Evolutionary conservation across 2,888 invertebrate species (phyloP).

Genomic region (Apodemia duryi): DNA sequence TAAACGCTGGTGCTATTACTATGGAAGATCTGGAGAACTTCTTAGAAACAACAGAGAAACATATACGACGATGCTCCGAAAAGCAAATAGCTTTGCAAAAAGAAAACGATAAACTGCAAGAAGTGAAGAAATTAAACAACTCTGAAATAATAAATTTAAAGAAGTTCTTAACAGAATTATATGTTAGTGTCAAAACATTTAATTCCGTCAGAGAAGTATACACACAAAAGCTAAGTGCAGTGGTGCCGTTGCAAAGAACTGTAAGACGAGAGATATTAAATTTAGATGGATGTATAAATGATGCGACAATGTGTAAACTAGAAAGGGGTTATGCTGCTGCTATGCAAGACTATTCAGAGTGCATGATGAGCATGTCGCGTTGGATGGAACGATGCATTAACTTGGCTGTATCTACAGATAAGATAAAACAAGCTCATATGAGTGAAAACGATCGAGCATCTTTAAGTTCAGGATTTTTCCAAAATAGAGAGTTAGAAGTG

Average conservation of each 20-base stretch:
- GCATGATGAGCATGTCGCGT: slow-evolving; percentile 58
- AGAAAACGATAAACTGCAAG: slow-evolving; percentile 58
- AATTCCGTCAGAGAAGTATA: slow-evolving; percentile 60
- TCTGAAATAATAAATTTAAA: slow-evolving; percentile 63
- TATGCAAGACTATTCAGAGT: slow-evolving; percentile 63
- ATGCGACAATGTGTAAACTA: slow-evolving; percentile 50
- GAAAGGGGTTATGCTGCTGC: slow-evolving; percentile 62
- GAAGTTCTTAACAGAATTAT: slow-evolving; percentile 63
- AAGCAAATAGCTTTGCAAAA: slow-evolving; percentile 57
- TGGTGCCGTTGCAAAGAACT: slow-evolving; percentile 60
- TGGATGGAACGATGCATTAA: slow-evolving; percentile 62
- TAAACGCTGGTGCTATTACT: slow-evolving; percentile 57
- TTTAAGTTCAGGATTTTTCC: slow-evolving; percentile 46
- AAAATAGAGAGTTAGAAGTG: slow-evolving; percentile 58
- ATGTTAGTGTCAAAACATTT: slow-evolving; percentile 61
- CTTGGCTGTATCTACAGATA: slow-evolving; percentile 55
- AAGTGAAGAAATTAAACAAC: slow-evolving; percentile 64
- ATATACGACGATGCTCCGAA: slow-evolving; percentile 58
- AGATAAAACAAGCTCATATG: slow-evolving; percentile 60
- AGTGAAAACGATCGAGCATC: slow-evolving; percentile 49
- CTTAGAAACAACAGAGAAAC: slow-evolving; percentile 66
- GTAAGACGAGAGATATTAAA: slow-evolving; percentile 61
- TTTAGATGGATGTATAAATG: slow-evolving; percentile 50
- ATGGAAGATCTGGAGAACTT: slow-evolving; percentile 72
- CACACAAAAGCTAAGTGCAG: slow-evolving; percentile 54